Evolutionary conservation across 2,113 vertebrate genomes (phyloP).

Genomic region (Heterocephalus glaber): DNA sequence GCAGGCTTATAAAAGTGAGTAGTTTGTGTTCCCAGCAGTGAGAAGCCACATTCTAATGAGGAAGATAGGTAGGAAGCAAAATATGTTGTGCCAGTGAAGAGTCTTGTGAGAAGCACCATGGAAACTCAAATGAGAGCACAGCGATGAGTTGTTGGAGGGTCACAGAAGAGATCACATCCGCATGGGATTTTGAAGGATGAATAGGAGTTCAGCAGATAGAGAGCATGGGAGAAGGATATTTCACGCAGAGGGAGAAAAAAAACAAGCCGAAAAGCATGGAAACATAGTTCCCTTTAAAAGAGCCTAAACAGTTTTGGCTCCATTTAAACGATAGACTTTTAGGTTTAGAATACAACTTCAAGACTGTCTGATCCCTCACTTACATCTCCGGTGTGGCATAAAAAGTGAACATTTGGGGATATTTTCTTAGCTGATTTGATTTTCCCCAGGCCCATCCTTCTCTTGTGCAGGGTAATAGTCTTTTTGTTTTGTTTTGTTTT

Average conservation of each 20-base stretch:
- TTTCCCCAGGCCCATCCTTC: neutral
- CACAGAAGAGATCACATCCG: neutral
- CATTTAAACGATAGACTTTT: neutral
- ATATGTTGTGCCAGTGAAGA: neutral
- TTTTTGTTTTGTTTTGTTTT: too few species aligned
- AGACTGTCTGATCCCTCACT: neutral
- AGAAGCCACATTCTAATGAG: constrained; percentile 12
- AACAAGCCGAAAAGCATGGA: neutral
- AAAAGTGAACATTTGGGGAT: neutral
- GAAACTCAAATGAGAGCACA: neutral
- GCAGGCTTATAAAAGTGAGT: neutral
- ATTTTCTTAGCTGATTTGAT: neutral
- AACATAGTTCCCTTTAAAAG: neutral
- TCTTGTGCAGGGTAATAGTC: neutral
- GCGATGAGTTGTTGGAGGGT: neutral
- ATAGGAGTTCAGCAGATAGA: neutral
- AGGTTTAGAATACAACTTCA: neutral
- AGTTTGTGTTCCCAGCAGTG: neutral
- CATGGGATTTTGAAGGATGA: neutral
- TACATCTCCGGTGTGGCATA: neutral
- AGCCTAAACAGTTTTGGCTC: neutral
- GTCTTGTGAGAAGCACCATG: neutral
- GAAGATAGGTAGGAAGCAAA: neutral
- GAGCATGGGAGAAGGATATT: neutral
- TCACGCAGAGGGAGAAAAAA: neutral